Conservation (phyloP, 2,888 invertebrate species). For the Euzetes globulus region DNA sequence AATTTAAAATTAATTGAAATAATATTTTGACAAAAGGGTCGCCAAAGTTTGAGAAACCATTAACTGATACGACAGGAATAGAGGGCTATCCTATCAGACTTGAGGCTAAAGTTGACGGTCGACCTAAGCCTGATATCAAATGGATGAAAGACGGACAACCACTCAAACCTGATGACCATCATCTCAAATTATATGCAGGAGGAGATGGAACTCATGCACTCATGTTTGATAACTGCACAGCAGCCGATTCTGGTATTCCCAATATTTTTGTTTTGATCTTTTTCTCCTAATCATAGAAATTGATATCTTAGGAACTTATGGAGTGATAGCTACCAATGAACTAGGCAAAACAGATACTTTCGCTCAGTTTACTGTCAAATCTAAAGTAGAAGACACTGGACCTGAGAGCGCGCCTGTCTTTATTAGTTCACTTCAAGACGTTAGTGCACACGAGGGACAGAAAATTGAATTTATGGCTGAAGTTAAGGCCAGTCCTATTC, state of each 20-base stretch:
- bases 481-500: conserved; percentile 72
- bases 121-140: conserved; percentile 40
- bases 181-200: conserved; percentile 67
- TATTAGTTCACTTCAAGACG: not conserved
- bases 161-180: conserved; percentile 65
- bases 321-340: conserved; percentile 70
- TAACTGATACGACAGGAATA: conserved; percentile 48
- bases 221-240: conserved; percentile 73
- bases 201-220: conserved; percentile 81
- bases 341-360: conserved; percentile 68
- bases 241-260: conserved; percentile 69
- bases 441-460: conserved; percentile 60
- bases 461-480: conserved; percentile 66
- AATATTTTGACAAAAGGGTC: not conserved
- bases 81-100: conserved; percentile 65
- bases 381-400: conserved; percentile 22
- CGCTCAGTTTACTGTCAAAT: conserved; percentile 65
- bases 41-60: conserved; percentile 40
- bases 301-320: conserved; percentile 54
- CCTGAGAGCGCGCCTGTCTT: conserved; percentile 29
- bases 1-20: too few species aligned
- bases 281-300: not conserved
- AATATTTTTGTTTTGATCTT: too few species aligned
- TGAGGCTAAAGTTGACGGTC: conserved; percentile 40
- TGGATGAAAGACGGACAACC: conserved; percentile 48